Evolutionary conservation across 2,797 vertebrate species (phyloP).

Genomic region (Siniperca obscura): DNA sequence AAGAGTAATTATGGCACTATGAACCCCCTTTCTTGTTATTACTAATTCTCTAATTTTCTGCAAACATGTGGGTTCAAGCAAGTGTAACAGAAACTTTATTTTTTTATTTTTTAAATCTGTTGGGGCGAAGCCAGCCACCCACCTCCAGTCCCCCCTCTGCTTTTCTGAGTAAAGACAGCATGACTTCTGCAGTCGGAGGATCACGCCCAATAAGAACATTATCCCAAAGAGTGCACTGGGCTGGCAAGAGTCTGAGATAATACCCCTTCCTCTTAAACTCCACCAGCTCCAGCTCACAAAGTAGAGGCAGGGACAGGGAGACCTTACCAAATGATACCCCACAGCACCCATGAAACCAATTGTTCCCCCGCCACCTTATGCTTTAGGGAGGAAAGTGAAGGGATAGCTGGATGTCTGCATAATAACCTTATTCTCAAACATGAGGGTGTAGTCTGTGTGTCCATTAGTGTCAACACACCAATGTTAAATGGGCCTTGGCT

Average conservation of each 20-base stretch:
- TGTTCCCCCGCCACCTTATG: conserved; percentile 71
- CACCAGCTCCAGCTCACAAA: conserved; percentile 78
- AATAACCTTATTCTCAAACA: conserved; percentile 82
- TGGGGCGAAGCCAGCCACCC: conserved; percentile 75
- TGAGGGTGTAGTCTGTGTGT: conserved; percentile 79
- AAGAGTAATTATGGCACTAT: conserved; percentile 32
- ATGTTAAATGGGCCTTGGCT: conserved; percentile 77
- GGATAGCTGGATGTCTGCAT: conserved; percentile 74
- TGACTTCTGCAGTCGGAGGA: conserved; percentile 87
- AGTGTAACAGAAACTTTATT: conserved; percentile 59
- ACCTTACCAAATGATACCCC: conserved; percentile 79
- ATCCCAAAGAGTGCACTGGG: conserved; percentile 87
- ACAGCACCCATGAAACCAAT: conserved; percentile 79
- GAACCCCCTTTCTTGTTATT: conserved; percentile 39
- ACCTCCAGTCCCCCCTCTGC: conserved; percentile 74
- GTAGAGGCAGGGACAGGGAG: conserved; percentile 72
- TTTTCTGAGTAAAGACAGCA: conserved; percentile 88
- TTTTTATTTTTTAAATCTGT: conserved; percentile 66
- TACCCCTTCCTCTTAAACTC: conserved; percentile 84
- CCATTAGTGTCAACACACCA: conserved; percentile 79
- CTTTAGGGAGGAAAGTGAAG: conserved; percentile 65
- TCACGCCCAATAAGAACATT: conserved; percentile 89
- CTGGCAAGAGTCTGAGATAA: conserved; percentile 87
- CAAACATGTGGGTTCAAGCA: conserved; percentile 63
- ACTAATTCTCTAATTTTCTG: conserved; percentile 59